Evolutionary conservation across 2,888 invertebrate genomes (phyloP).

Genomic region (Caenorhabditis sinica): DNA sequence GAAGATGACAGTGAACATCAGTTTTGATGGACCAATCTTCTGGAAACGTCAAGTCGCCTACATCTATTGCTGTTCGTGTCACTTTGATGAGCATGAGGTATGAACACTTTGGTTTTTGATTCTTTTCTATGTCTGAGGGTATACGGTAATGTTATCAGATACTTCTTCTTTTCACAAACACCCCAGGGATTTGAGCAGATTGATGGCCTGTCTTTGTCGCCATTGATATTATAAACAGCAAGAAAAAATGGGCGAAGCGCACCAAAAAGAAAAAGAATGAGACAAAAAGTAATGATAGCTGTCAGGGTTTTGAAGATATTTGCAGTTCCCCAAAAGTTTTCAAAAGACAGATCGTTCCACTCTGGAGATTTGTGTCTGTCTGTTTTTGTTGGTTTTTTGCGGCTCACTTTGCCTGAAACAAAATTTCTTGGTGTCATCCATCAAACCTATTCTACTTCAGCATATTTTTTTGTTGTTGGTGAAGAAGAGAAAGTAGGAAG

Average conservation of each 20-base stretch:
- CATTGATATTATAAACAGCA: conserved; percentile 62
- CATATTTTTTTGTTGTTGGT: conserved; percentile 10
- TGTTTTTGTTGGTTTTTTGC: conserved; percentile 30
- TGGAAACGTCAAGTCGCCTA: conserved; percentile 83
- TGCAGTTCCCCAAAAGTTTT: conserved; percentile 29
- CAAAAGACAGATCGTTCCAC: conserved; percentile 58
- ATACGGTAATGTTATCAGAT: conserved; percentile 65
- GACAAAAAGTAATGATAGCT: conserved; percentile 64
- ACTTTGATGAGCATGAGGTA: conserved; percentile 83
- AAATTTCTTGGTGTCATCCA: conserved; percentile 43
- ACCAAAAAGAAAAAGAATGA: conserved; percentile 21
- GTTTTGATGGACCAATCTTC: conserved; percentile 83
- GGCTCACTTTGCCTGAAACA: conserved; percentile 17
- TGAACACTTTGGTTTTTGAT: conserved; percentile 32
- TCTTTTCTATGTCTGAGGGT: not conserved
- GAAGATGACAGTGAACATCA: conserved; percentile 82
- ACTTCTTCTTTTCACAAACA: conserved; percentile 45
- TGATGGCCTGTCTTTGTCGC: conserved; percentile 61
- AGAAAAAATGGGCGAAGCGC: conserved; percentile 38
- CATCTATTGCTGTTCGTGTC: conserved; percentile 83
- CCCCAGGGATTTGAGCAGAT: conserved; percentile 52
- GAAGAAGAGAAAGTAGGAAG: not conserved
- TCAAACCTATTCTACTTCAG: conserved; percentile 33
- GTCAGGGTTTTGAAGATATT: conserved; percentile 41
- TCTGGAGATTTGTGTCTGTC: conserved; percentile 58